Evolutionary conservation across 2,113 vertebrate genomes (phyloP), one percentile per base, ranked within the genome.

Genomic region (Zosterops japonicus): DNA sequence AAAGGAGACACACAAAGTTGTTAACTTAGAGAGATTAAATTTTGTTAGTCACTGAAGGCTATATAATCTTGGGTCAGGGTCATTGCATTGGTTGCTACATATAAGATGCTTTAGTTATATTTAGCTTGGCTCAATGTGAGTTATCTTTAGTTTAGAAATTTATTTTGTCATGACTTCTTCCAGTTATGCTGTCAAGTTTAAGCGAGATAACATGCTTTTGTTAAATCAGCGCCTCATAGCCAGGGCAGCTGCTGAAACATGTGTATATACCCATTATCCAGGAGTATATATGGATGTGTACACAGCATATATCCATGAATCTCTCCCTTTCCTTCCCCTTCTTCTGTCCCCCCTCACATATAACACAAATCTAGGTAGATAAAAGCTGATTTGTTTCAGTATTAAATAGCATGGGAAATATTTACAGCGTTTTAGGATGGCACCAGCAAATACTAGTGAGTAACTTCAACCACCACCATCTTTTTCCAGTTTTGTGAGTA

Each of bases 131-230:
- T 89, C 87, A 72, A 5, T 13, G 13, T 76, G 71, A 80, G 46
- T 78, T 93, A 83, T 72, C 90, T 92, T 94, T 64, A 76, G 41
- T 81, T 77, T 64, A 67, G 89, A 84, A 42, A 91, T 87, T 71
- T 86, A 67, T 70, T 86, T 87, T 93, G 47, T 88, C 36, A 71
- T 80, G 55, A 80, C 35, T 96, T 89, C 75, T 78, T 64, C 82
- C 52, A 44, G 67, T 83, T 56, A 52, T 18, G 29, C 50, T 83
- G 68, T 82, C 80, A 60, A 35, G 9, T 70, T 59, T 80, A 60
- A 87, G 64, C 0, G 20, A 14, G 46, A 24, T 65, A 64, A 53
- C 1, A 1, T 3, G 3, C n/a, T 90, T 83, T 80, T 92, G 28
- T 77, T 70, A 72, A 57, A 87, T 65, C 41, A 56, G 0, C 63